A percentile compares a stretch with the other conserved stretches of the same genome.
Evolutionary conservation across 2,113 vertebrate species (phyloP).

Genomic region (Ptyas mucosa): DNA sequence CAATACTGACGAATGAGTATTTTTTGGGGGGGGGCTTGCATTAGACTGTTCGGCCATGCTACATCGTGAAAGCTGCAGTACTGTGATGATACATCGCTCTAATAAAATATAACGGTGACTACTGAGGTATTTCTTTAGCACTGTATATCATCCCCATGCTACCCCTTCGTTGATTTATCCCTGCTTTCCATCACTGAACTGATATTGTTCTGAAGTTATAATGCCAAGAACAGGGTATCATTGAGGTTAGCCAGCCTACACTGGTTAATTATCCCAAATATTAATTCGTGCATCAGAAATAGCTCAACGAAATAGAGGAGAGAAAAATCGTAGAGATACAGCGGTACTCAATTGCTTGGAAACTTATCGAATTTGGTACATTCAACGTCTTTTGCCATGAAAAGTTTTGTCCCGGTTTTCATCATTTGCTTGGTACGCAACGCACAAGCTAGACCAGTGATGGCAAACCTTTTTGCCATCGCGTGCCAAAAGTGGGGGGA

Average conservation of each 20-base stretch:
- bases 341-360: neutral
- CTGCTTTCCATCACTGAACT: neutral
- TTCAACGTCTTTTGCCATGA: neutral
- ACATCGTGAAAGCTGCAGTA: constrained; percentile 44
- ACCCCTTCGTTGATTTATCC: constrained; percentile 28
- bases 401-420: too few species aligned
- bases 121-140: constrained; percentile 56
- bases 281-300: neutral
- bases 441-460: neutral
- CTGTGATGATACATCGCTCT: constrained; percentile 47
- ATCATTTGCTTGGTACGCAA: neutral
- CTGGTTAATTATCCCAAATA: neutral
- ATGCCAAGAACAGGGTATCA: neutral
- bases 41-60: constrained; percentile 10
- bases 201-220: neutral
- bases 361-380: neutral
- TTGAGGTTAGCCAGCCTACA: neutral
- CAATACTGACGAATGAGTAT: neutral
- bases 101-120: constrained; percentile 48
- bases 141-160: constrained; percentile 44
- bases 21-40: neutral
- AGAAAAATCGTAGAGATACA: neutral
- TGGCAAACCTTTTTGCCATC: too few species aligned
- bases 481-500: too few species aligned
- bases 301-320: neutral